These are phyloP conservation scores for Dasyprocta punctata DNA, from an alignment of 2,113 vertebrate genomes.

Conservation along the genomic window DNA sequence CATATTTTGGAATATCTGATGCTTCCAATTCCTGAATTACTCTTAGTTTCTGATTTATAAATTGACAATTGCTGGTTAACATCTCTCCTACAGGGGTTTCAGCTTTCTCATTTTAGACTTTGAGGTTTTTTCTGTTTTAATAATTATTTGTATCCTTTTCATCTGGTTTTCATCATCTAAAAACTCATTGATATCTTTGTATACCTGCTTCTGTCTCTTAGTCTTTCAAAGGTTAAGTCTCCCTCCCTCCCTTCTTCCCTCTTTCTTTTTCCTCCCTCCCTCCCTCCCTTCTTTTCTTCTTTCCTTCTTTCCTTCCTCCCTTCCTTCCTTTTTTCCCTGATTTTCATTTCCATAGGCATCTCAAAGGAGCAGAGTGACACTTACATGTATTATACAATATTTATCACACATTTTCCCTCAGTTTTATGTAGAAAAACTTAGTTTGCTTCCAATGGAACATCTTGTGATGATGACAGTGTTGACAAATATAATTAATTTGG, in stretches of 20 bases:
- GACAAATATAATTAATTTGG: constrained; percentile 63
- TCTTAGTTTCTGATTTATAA: neutral
- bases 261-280: too few relatives aligned
- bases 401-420: neutral
- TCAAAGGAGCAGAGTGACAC: neutral
- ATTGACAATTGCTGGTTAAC: neutral
- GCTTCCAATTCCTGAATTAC: neutral
- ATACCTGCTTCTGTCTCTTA: neutral
- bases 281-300: fast-evolving
- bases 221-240: neutral
- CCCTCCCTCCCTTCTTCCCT: too few relatives aligned
- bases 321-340: neutral
- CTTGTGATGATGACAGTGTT: constrained; percentile 57
- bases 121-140: constrained; percentile 6
- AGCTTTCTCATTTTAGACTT: neutral
- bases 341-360: neutral
- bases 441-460: constrained; percentile 44
- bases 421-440: constrained; percentile 63
- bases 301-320: fast-evolving
- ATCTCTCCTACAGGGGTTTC: neutral
- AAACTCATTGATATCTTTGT: neutral
- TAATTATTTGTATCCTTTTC: neutral
- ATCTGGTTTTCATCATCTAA: neutral
- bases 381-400: neutral
- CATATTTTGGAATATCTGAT: neutral